Base-by-base conservation (phyloP, 2,888 invertebrate genomes). In the Parnassius smintheus region DNA sequence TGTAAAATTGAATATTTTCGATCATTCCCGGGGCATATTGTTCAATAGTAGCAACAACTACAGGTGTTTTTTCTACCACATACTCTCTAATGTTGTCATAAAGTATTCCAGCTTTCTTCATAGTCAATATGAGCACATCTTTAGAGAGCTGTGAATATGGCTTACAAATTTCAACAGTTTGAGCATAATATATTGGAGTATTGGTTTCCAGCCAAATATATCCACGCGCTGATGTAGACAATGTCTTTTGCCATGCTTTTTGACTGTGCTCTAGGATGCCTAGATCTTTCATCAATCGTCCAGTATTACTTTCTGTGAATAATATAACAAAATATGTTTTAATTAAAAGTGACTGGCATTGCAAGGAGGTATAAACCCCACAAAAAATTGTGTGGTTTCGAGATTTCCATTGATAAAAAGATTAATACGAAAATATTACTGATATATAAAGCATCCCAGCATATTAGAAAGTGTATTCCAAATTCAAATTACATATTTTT, bases 11-110 rank as follows among this genome's bases (percentile, higher is more conserved):
- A 18, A 95, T 90, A 72, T 93, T 93, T 12, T 93, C 93, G 25
- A 95, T 79, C 65, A 95, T 82, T n/a, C 96, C 96, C 0, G 96
- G 96, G 10, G 94, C 93, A 75, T 96, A 95, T 66, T 94, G 86
- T 59, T 96, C 96, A 72, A 96, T 92, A 0, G 87, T 86, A 0
- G 82, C 78, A 0, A 82, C 71, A 0, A 92, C 89, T 1, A 89
- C 76, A 0, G 92, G 91, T 12, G 88, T 83, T 70, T 94, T 94
- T 64, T 90, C 90, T 2, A 80, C 78, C 2, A 92, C 78, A 72
- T 93, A 94, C 9, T 89, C 88, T 42, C 81, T 87, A n/a, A 88
- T 71, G 68, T 93, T 93, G 2, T 78, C 78, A 67, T 91, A 94
- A 1, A 92, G 64, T 65, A 90, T 81, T 54, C 89, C 83, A 10